Evolutionary conservation across 1,140 invertebrate species (phyloP), one percentile per base, ranked within the genome.

Genomic region (Drosophila melanica): DNA sequence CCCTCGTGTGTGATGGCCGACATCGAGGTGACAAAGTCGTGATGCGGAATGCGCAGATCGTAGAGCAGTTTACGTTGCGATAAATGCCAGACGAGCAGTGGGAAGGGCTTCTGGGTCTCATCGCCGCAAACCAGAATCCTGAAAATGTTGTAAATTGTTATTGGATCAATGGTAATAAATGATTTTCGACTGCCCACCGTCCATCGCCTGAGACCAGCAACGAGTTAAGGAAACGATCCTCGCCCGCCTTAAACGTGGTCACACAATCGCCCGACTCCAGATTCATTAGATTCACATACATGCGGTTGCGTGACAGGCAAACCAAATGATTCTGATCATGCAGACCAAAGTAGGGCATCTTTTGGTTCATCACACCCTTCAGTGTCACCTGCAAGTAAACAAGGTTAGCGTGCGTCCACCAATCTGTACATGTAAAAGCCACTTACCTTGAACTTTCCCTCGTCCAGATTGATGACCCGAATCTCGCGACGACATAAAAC

Each of bases 241-340:
- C 96, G 1, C 96, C 96, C 8, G 96, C 96, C 92, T 97, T 97
- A 90, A 97, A 97, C 2, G 96, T 97, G 3, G 96, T 96, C 12
- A 97, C 96, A 89, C 96, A 96, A 81, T 97, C 96, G 58, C 96
- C 94, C 92, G 90, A 79, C 69, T 96, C 95, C 35, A 97, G 93
- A 92, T 97, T 97, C 94, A 97, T 97, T 62, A 98, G 93, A 92
- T 98, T 97, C 42, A 98, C 96, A 91, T 97, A 97, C 96, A 98
- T 97, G 69, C 97, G 92, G 92, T 97, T 97, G 42, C 97, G 93
- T 1, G 96, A 96, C 12, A 98, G 92, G 12, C 96, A 95, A 11
- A 97, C 96, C 48, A 97, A 92, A 91, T 97, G 96, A 16, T 94
- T 94, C 42, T 94, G 91, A 92, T 96, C 96, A 90, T 97, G 96